phyloP scores from a whole-genome alignment of 1,140 invertebrate species.

The Marisa cornuarietis region DNA sequence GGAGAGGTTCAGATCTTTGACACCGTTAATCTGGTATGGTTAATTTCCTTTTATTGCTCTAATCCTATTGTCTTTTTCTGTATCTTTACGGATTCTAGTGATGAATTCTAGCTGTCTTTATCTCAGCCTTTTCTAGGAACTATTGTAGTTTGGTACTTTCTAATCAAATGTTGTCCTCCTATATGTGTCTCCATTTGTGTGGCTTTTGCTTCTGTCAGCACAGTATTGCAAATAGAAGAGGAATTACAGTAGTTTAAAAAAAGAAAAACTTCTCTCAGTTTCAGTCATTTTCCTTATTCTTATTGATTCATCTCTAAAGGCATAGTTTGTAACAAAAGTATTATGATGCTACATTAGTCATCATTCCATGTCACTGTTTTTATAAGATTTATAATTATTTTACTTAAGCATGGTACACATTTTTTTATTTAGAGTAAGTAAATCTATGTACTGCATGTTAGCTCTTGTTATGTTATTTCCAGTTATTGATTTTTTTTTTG shows the following conservation, averaged over 20 bases:
- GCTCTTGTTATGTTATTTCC: neutral
- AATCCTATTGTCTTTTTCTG: neutral
- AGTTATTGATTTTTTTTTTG: neutral
- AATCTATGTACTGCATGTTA: neutral
- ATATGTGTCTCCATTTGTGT: neutral
- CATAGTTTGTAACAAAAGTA: neutral
- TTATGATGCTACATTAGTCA: neutral
- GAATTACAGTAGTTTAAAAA: too few species aligned
- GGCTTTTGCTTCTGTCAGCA: neutral
- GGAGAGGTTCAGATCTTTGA: constrained; percentile 99
- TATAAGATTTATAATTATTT: neutral
- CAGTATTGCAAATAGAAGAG: neutral
- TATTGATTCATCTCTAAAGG: too few species aligned
- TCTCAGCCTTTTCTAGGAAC: neutral
- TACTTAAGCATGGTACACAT: neutral
- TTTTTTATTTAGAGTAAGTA: neutral
- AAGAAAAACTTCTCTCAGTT: too few species aligned
- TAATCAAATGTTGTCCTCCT: neutral
- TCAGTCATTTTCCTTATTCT: too few species aligned
- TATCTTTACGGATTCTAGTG: neutral
- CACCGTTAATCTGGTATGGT: constrained; percentile 87
- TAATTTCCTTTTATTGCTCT: neutral
- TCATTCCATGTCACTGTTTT: too few species aligned
- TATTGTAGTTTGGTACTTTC: neutral
- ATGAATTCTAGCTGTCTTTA: neutral